These are phyloP conservation scores for Aurelia sp. DNA, from an alignment of 30 jellyfish, hydroid and myxozoan species.

Conservation along the genomic window DNA sequence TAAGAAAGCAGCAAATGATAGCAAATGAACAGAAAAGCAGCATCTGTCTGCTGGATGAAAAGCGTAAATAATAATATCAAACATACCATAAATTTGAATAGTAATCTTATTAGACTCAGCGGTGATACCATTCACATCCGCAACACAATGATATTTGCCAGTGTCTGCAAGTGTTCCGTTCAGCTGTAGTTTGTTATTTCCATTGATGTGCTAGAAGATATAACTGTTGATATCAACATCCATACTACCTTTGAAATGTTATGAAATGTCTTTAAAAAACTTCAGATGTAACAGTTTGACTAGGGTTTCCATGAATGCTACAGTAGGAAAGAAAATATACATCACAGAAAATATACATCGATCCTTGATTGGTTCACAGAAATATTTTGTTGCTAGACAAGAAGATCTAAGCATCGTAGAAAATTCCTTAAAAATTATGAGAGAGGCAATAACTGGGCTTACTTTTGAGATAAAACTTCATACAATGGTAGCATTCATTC, in stretches of 20 bases:
- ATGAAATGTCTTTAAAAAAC: background rate
- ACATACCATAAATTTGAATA: constrained; percentile 65
- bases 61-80: background rate
- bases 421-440: no score
- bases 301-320: no score
- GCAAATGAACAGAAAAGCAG: no score
- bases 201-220: background rate
- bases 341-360: no score
- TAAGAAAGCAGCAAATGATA: no score
- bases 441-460: no score
- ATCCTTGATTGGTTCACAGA: no score
- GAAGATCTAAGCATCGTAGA: no score
- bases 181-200: constrained; percentile 23
- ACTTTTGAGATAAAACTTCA: no score
- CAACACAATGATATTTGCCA: constrained; percentile 83
- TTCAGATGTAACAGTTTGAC: background rate
- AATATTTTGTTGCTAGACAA: no score
- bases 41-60: background rate
- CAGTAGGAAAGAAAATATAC: no score
- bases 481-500: no score
- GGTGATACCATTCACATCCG: constrained; percentile 53
- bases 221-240: background rate
- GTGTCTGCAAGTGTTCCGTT: constrained; percentile 74
- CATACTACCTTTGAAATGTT: background rate
- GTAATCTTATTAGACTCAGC: constrained; percentile 62